These are phyloP conservation scores for Micromesistius poutassou DNA, from an alignment of 2,797 vertebrate genomes.

Conservation along the genomic window DNA sequence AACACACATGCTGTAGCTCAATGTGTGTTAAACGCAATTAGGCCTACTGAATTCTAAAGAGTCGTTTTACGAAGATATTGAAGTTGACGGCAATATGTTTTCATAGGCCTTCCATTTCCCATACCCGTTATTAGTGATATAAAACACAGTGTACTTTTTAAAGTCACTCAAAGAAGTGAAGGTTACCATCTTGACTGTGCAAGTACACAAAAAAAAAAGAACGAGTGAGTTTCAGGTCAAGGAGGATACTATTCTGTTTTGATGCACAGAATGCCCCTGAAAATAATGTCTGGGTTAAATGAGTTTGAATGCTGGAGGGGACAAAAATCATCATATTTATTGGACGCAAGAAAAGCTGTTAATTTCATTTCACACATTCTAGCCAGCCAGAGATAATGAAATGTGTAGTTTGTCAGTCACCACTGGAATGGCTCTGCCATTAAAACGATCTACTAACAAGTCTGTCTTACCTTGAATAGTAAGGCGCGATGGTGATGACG, in stretches of 20 bases:
- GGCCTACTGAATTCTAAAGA: not conserved
- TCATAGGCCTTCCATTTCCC: not conserved
- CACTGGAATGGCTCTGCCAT: not conserved
- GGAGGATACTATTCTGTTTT: not conserved
- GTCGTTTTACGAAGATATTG: not conserved
- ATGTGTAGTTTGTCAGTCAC: slow-evolving; percentile 2
- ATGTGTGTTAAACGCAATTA: not conserved
- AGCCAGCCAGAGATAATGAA: not conserved
- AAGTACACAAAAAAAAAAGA: not conserved
- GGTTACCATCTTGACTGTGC: not conserved
- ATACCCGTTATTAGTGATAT: not conserved
- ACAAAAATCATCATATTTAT: not conserved
- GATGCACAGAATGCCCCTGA: not conserved
- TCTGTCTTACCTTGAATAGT: not conserved
- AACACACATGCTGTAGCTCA: not conserved
- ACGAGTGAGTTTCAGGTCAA: not conserved
- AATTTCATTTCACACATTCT: not conserved
- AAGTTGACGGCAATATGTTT: not conserved
- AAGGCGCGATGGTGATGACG: not conserved
- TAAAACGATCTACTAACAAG: not conserved
- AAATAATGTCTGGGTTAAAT: not conserved
- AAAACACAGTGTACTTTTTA: not conserved
- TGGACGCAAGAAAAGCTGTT: not conserved
- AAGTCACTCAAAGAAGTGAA: not conserved
- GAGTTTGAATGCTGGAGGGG: not conserved